Evolutionary conservation across 2,113 vertebrate genomes (phyloP), one percentile per base, ranked within the genome.

Genomic region (Dunckerocampus dactyliophorus): DNA sequence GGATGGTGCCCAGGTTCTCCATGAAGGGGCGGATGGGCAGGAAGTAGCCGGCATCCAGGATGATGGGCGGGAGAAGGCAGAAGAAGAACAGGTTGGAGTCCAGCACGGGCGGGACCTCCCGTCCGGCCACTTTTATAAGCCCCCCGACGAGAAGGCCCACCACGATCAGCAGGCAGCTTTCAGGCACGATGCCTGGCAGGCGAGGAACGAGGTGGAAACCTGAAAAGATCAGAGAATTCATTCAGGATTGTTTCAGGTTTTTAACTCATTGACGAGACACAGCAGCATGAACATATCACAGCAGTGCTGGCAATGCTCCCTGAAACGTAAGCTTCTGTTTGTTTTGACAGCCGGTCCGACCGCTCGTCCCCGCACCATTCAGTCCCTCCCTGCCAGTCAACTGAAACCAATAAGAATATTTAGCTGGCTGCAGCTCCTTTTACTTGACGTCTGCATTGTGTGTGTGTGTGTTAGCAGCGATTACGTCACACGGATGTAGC

Each of bases 21-120:
- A 93, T 93, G 88, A 99, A 99, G 16, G 94, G 91, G n/a, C 97
- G 91, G 57, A 98, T 89, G 0, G 97, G 96, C 59, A 99, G 86
- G 88, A 99, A 99, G 81, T 99, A 99, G 82, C 97, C 97, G 0
- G 97, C 97, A 0, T 99, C 97, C 84, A 99, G 85, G 86, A 98
- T 99, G 88, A 99, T 99, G 79, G 97, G 97, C 0, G 97, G 97
- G 8, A 99, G 91, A 50, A 99, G 93, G 88, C 88, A 95, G 65
- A 97, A 90, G 90, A 99, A 99, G 88, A 99, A 99, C 74, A 94
- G 76, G 0, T 89, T 28, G 0, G 95, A 92, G 28, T 88, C 74
- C 75, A 99, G 87, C 69, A 94, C 83, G 3, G 94, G 95, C 3
- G 95, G 94, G 24, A 88, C 79, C 0, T 43, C 34, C 62, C 94